These are phyloP conservation scores for Rhinella marina DNA, from an alignment of 2,797 vertebrate genomes.

Conservation along the genomic window DNA sequence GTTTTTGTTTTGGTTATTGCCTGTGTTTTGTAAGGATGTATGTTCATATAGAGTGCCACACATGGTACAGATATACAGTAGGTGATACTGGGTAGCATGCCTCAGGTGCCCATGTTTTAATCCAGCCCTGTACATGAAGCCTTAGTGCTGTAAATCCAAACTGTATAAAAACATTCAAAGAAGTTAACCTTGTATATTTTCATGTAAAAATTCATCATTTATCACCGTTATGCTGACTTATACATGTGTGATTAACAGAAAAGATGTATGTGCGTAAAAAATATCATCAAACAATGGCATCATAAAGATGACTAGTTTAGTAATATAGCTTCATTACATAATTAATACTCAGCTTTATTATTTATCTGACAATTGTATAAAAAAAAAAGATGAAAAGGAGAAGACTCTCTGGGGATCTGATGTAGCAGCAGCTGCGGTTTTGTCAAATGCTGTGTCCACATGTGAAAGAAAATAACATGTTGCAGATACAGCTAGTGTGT, in stretches of 20 bases:
- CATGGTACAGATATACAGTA: no score
- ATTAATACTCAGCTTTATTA: constrained; percentile 34
- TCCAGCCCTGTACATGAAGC: no score
- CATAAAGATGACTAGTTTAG: neutral
- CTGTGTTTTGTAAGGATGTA: no score
- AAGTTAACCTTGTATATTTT: neutral
- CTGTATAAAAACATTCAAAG: no score
- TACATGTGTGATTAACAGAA: neutral
- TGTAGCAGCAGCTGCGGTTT: constrained; percentile 31
- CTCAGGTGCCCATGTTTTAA: no score
- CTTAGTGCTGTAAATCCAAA: no score
- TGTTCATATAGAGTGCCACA: no score
- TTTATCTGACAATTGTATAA: constrained; percentile 22
- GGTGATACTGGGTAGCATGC: no score
- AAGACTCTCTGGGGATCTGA: constrained; percentile 17
- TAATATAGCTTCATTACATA: constrained; percentile 9
- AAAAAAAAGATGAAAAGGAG: constrained; percentile 21
- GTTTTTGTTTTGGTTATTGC: no score
- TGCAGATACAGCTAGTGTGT: neutral
- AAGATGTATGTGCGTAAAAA: neutral
- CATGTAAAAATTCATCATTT: neutral
- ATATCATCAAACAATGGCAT: neutral
- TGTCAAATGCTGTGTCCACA: constrained; percentile 19
- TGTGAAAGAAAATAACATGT: constrained; percentile 41
- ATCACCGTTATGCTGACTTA: no score